Evolutionary conservation across 2,888 invertebrate species (phyloP), one percentile per base, ranked within the genome.

Genomic region (Synergus laeviventris): DNA sequence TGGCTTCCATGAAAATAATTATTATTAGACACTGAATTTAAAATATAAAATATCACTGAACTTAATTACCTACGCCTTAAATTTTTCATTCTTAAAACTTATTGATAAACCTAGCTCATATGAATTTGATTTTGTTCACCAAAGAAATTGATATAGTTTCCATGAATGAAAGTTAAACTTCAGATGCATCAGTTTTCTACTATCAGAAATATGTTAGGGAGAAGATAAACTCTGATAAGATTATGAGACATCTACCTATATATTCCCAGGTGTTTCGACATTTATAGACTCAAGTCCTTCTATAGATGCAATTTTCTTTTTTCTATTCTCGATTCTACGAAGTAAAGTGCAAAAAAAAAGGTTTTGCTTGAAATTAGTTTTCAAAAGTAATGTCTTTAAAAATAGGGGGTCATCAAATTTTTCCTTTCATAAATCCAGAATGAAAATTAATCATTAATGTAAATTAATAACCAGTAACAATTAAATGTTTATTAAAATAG

Each of bases 191-290:
- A 39, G 39, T 59, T 31, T 42, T 45, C 66, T 14, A 49, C 12
- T 70, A 49, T 70, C 70, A 31, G 49, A 21, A 49, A 42, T 62
- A 54, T 31, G 66, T 39, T 38, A 31, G 38, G 74, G 74, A 59
- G 73, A 75, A 85, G 88, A 88, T 88, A 88, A 83, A 83, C 76
- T 75, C 73, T 82, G 88, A 88, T 88, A 88, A 88, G 88, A 88
- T 88, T 86, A 86, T 70, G 31, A 70, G 24, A 49, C 31, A 3
- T 31, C 31, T 49, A 70, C n/a, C 49, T 31, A 70, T 31, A 45
- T 70, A 70, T 70, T 14, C 36, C 11, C 70, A 70, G 70, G 49
- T 70, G 70, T n/a, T 31, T 36, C 24, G 16, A 31, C 24, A 66
- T 45, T 66, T 66, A 5, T 66, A n/a, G 21, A 24, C 9, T 16